A percentile compares a stretch with the other conserved stretches of the same genome.
Evolutionary conservation across 2,888 invertebrate genomes (phyloP).

Genomic region (Pomacea canaliculata): DNA sequence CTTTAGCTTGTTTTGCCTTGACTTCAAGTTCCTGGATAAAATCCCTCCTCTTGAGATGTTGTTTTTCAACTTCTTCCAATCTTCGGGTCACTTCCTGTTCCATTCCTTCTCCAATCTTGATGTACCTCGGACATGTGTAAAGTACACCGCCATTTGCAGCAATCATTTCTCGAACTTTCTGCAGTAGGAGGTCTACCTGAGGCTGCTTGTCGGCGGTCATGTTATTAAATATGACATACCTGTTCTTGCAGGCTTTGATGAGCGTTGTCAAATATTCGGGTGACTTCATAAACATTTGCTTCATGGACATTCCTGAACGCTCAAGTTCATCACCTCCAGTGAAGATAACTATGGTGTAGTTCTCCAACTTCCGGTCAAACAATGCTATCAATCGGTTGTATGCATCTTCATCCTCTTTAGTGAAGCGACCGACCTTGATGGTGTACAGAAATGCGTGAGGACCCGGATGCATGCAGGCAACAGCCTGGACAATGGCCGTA

Average conservation of each 20-base stretch:
- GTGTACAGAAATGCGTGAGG: constrained; percentile 19
- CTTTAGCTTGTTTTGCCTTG: not conserved
- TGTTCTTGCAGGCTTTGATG: not conserved
- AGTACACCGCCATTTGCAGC: not conserved
- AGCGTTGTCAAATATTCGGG: not conserved
- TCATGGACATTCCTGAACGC: constrained; percentile 1
- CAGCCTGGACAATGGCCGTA: constrained; percentile 4
- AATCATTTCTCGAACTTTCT: not conserved
- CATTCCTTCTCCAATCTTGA: not conserved
- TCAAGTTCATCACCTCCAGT: constrained; percentile 11
- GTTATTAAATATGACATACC: constrained; percentile 14
- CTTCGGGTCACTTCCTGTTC: constrained; percentile 10
- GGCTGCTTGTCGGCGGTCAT: constrained; percentile 6
- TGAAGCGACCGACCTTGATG: constrained; percentile 17
- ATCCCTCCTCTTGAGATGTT: not conserved
- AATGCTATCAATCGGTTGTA: constrained; percentile 8
- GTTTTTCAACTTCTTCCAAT: not conserved
- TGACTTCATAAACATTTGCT: not conserved
- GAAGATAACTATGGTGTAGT: constrained; percentile 11
- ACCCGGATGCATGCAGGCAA: constrained; percentile 19
- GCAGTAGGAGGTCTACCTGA: constrained; percentile 5
- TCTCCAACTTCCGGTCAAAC: not conserved
- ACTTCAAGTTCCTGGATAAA: not conserved
- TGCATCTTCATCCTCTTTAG: constrained; percentile 15
- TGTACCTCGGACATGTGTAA: constrained; percentile 16